These are phyloP conservation scores for Eledona agricola DNA, from an alignment of 2,888 invertebrate genomes.

Conservation along the genomic window DNA sequence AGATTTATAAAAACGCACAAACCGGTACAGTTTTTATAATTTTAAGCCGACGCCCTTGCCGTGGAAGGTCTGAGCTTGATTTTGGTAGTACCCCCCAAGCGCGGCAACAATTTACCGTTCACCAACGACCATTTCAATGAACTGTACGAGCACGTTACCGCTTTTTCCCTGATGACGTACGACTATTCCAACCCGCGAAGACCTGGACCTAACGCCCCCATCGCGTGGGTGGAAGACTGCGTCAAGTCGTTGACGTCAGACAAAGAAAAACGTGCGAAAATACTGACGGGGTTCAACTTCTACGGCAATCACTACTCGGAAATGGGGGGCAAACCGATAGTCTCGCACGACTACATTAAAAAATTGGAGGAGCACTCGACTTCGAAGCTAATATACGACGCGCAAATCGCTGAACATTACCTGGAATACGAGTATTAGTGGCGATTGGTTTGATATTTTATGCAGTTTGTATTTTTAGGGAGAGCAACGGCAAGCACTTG, in stretches of 20 bases:
- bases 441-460: conserved; percentile 5
- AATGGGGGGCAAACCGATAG: conserved; percentile 85
- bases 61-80: conserved; percentile 71
- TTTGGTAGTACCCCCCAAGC: conserved; percentile 82
- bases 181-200: conserved; percentile 86
- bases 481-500: conserved; percentile 73
- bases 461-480: conserved; percentile 40
- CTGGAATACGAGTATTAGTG: conserved; percentile 78
- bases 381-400: conserved; percentile 69
- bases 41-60: conserved; percentile 67
- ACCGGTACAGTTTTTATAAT: conserved; percentile 3
- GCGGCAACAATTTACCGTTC: conserved; percentile 73
- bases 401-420: conserved; percentile 82
- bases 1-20: conserved; percentile 39
- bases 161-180: conserved; percentile 96
- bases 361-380: conserved; percentile 68
- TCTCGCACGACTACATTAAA: conserved; percentile 81
- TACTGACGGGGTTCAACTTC: conserved; percentile 90
- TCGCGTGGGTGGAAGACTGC: conserved; percentile 82
- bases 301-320: conserved; percentile 90
- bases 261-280: conserved; percentile 74
- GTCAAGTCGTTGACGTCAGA: conserved; percentile 77
- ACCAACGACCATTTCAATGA: conserved; percentile 78
- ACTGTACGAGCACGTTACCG: conserved; percentile 79
- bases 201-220: conserved; percentile 90